Conservation (phyloP, 2,113 vertebrate species). For the Ciconia maguari region DNA sequence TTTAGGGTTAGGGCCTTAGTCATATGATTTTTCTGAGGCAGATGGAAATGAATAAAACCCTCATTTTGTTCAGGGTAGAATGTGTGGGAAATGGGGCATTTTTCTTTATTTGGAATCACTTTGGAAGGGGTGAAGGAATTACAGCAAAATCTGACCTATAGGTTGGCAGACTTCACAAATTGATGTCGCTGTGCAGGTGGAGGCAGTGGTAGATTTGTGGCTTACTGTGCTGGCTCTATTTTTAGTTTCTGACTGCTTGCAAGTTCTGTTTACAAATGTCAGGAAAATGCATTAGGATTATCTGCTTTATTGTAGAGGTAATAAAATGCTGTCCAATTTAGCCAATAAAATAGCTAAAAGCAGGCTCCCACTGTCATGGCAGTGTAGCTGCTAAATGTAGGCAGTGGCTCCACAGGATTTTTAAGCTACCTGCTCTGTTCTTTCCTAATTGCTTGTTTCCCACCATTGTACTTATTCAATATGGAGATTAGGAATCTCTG, state of each 20-base stretch:
- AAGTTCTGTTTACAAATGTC: conserved; percentile 33
- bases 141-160: background rate
- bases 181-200: background rate
- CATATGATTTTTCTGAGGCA: background rate
- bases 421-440: background rate
- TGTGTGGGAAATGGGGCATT: background rate
- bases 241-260: conserved; percentile 41
- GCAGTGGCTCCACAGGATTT: background rate
- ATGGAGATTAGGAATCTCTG: background rate
- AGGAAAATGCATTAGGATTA: conserved; percentile 46
- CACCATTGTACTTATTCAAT: background rate
- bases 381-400: background rate
- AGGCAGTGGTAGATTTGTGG: background rate
- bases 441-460: background rate
- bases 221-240: conserved; percentile 38
- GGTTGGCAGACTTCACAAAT: background rate
- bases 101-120: background rate
- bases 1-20: background rate
- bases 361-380: background rate
- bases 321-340: conserved; percentile 41
- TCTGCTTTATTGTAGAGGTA: conserved; percentile 20
- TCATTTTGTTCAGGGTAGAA: background rate
- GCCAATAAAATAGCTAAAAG: conserved; percentile 15
- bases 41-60: background rate
- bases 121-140: background rate